Percentiles rank a stretch among this genome's conserved stretches.
These are phyloP conservation scores for Kryptopterus vitreolus DNA, from an alignment of 2,797 vertebrate species.

Conservation along the genomic window DNA sequence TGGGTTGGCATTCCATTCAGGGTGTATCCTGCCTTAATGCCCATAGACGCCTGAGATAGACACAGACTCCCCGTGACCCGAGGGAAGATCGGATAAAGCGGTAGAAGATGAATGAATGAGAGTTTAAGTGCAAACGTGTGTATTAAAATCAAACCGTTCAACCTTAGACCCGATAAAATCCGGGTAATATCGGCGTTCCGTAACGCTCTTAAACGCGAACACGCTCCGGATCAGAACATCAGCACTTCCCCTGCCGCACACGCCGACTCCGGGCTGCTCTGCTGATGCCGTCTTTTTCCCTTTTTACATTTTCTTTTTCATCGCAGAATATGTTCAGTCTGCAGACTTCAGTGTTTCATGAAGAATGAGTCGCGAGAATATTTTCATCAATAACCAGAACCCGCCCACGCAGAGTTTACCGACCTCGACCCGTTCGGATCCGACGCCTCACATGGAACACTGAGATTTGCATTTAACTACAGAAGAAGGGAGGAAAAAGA, in stretches of 20 bases:
- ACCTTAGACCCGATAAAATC: not conserved
- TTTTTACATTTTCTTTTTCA: not conserved
- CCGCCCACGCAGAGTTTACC: not conserved
- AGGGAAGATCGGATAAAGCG: no score
- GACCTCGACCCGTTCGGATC: not conserved
- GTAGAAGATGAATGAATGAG: no score
- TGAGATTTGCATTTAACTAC: not conserved
- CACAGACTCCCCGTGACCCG: no score
- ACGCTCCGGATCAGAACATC: not conserved
- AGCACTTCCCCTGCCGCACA: no score
- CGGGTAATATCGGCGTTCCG: not conserved
- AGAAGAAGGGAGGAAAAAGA: not conserved
- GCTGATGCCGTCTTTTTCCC: not conserved
- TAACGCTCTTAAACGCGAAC: not conserved
- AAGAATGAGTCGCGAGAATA: not conserved
- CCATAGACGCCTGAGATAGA: no score
- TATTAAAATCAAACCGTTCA: not conserved
- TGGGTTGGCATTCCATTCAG: no score
- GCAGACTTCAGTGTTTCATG: not conserved
- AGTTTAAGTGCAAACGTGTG: not conserved
- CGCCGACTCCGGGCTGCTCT: not conserved
- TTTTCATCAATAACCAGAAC: not conserved
- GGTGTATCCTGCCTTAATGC: no score
- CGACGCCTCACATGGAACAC: not conserved
- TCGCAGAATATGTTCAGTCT: not conserved